Evolutionary conservation across 2,797 vertebrate species (phyloP), one percentile per base, ranked within the genome.

Genomic region (Syngnathus acus): DNA sequence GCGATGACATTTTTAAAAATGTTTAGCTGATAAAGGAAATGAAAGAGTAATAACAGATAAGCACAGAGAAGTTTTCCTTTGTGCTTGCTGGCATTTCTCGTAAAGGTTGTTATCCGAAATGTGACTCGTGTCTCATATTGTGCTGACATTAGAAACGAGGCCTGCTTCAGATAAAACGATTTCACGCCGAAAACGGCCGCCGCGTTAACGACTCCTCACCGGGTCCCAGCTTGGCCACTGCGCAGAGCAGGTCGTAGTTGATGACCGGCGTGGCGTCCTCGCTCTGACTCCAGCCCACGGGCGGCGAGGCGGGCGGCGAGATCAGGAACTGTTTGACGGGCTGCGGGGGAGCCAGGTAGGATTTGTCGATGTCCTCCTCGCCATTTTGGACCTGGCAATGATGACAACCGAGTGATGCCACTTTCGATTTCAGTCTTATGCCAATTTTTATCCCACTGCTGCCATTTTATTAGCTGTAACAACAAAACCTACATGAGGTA

Each of bases 321-420:
- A 99, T 99, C 79, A 99, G 93, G 82, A 98, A 99, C 90, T 98
- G 96, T 48, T 97, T 98, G 74, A 87, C 88, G 0, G 97, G 96
- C 65, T 95, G 92, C 0, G 97, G 97, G 0, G 96, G 97, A 26
- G 94, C 93, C 74, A 99, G 90, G 78, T 94, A 99, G 0, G 95
- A 88, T 69, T 97, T 98, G 79, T 97, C 94, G 0, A 92, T 91
- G 50, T 93, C 89, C 71, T 96, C 95, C 0, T 88, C 82, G 0
- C 94, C 90, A 26, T 92, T 90, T 84, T 98, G 96, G 43, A 94
- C 91, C 95, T 97, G 79, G 39, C 23, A 55, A 11, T 55, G 9
- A 47, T 71, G 55, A 58, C 2, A 9, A 16, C 1, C 19, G 9
- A 62, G 60, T 6, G 1, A 45, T 26, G 21, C 26, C 42, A 45